Conservation (phyloP, 92 coral and sea anemone genomes). For the Parazoanthus atlanticus region DNA sequence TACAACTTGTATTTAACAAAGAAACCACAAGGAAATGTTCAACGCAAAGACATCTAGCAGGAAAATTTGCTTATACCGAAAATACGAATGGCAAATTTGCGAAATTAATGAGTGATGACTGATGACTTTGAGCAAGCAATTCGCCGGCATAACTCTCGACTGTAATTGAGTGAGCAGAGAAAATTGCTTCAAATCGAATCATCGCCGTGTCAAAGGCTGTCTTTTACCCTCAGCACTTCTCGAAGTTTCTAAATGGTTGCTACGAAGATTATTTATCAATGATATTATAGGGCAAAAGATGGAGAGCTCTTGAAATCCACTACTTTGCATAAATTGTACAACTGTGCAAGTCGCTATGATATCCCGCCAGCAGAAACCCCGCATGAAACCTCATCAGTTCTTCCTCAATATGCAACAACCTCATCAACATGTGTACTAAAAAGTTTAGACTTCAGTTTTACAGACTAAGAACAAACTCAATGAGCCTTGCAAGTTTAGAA, state of each 20-base stretch:
- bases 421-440: not conserved
- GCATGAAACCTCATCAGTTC: constrained; percentile 37
- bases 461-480: not conserved
- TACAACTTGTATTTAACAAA: not conserved
- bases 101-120: not conserved
- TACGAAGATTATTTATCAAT: not conserved
- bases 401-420: not conserved
- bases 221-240: not conserved
- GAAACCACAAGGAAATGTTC: not conserved
- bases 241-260: not conserved
- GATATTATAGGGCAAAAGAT: not conserved
- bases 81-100: not conserved
- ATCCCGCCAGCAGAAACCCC: constrained; percentile 31
- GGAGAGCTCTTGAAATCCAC: constrained; percentile 3
- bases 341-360: constrained; percentile 10
- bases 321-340: constrained; percentile 36
- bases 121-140: not conserved
- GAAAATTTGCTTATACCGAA: not conserved
- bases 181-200: not conserved
- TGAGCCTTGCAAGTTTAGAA: not conserved
- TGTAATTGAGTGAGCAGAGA: not conserved
- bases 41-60: not conserved
- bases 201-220: not conserved
- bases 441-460: not conserved
- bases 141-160: not conserved